These are phyloP conservation scores for Canis aureus DNA, from an alignment of 2,113 vertebrate genomes.

Conservation along the genomic window DNA sequence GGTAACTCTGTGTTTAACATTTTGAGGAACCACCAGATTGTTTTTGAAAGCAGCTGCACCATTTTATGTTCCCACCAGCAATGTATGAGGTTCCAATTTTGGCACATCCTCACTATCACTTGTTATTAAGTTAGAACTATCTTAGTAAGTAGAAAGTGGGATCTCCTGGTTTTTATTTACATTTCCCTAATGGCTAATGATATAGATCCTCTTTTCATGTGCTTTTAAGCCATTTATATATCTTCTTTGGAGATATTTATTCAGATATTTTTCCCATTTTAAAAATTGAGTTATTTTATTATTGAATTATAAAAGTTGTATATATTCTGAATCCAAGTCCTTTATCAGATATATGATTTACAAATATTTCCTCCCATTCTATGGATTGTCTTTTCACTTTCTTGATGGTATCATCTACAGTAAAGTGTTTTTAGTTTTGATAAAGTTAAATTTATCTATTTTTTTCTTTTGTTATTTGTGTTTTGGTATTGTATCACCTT, in stretches of 20 bases:
- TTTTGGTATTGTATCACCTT: not conserved
- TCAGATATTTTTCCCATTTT: not conserved
- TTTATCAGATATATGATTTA: not conserved
- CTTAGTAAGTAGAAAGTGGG: not conserved
- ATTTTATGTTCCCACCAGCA: not conserved
- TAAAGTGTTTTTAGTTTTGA: not conserved
- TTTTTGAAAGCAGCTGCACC: not conserved
- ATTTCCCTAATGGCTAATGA: not conserved
- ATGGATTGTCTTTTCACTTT: not conserved
- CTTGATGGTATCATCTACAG: not conserved
- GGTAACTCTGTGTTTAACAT: not conserved
- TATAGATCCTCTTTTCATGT: slow-evolving; percentile 14
- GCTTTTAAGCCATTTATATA: not conserved
- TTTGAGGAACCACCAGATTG: not conserved
- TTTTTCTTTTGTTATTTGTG: not conserved
- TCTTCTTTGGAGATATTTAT: slow-evolving; percentile 42
- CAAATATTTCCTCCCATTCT: not conserved
- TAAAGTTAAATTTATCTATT: not conserved
- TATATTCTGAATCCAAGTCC: not conserved
- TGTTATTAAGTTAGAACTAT: not conserved
- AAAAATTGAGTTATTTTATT: slow-evolving; percentile 20
- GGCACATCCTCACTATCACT: not conserved
- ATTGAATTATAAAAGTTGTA: not conserved
- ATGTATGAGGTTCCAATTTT: not conserved
- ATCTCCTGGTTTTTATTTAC: not conserved